Percentiles rank a stretch among this genome's conserved stretches.
Evolutionary conservation across 2,888 invertebrate genomes (phyloP).

Genomic region (Dolomedes plantarius): DNA sequence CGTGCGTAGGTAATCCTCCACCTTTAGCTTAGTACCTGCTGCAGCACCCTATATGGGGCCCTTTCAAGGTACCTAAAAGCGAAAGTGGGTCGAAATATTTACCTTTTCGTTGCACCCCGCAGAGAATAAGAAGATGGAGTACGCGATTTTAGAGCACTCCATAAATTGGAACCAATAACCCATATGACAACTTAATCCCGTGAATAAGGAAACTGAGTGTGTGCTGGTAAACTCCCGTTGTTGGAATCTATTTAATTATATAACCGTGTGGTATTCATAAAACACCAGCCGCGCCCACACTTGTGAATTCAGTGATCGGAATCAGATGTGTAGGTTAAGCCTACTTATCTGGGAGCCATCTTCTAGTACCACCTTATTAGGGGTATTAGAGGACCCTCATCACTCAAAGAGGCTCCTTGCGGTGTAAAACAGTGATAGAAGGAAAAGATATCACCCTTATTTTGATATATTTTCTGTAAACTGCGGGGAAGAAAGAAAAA

Average conservation of each 20-base stretch:
- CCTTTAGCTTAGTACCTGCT: too few species aligned
- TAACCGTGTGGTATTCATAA: not conserved
- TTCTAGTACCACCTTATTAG: not conserved
- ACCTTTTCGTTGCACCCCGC: not conserved
- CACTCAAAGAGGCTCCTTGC: not conserved
- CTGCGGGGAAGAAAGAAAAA: not conserved
- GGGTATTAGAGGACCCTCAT: not conserved
- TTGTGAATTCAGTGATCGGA: not conserved
- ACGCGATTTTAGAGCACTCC: not conserved
- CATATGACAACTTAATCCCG: not conserved
- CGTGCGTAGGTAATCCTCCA: too few species aligned
- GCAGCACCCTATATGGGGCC: not conserved
- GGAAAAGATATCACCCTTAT: not conserved
- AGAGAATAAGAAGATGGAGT: not conserved
- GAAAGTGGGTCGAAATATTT: slow-evolving; percentile 14
- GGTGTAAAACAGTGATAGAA: not conserved
- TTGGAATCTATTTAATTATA: slow-evolving; percentile 4
- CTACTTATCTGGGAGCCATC: not conserved
- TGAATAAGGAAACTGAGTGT: not conserved
- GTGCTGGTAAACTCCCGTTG: not conserved
- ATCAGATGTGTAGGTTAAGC: not conserved
- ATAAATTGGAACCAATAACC: slow-evolving; percentile 3
- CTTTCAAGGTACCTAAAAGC: not conserved
- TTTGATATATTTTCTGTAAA: not conserved
- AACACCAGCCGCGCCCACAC: not conserved